Base-by-base conservation (phyloP, 2,888 invertebrate genomes). In the Drosophila lutescens region DNA sequence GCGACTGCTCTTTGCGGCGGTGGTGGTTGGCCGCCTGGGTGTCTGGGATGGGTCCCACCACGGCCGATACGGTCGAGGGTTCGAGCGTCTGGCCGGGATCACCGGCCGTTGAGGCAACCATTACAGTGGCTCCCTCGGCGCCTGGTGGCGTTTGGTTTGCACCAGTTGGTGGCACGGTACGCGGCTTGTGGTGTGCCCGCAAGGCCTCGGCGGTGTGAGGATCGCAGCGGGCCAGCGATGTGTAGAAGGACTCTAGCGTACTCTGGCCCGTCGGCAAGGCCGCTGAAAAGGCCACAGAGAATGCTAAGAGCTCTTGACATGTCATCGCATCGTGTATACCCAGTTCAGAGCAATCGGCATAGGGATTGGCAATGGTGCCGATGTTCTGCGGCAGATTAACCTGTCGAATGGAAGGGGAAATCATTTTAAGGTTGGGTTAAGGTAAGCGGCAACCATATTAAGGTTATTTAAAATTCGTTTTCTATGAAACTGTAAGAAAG, bases 281-380 rank as follows among this genome's bases (percentile, higher is more conserved):
- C 0, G 98, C 98, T 73, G 97, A 97, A 59, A 98, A 94, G 0
- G 98, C 98, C 10, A 98, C 98, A 53, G 97, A 96, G 58, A 98
- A 93, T n/a, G 98, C 98, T 67, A 98, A 93, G 32, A 98, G 93
- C 92, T 98, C 97, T 92, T 97, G 97, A 91, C 98, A 98, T 26
- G 92, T 92, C 92, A 92, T 92, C 54, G 92, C 91, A 71, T 92
- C 92, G 78, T 92, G 92, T 78, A 92, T 88, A 79, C 91, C 93
- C 69, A 94, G 86, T 73, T 94, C 94, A 20, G 93, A 93, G 89
- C 93, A 94, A 74, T 94, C 94, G 30, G 91, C 89, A 67, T 91
- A 92, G 1, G 91, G 90, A 71, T 91, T 92, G 47, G 91, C 89
- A 40, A 91, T 86, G 74, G 92, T 93, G 49, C 92, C 92, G 77